Conservation (phyloP, 1,140 invertebrate species). For the Achatina immaculata region DNA sequence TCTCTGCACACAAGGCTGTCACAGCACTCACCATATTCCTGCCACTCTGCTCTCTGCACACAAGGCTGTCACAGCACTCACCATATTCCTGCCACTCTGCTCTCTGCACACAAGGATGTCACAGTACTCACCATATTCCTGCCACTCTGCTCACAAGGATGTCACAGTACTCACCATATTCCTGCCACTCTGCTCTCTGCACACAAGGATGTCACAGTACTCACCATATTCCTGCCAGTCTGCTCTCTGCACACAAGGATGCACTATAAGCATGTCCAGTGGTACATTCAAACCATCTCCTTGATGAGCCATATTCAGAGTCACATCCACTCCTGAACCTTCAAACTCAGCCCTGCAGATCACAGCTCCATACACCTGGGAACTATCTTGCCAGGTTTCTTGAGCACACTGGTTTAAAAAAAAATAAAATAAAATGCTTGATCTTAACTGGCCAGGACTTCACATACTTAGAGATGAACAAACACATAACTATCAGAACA, state of each 20-base stretch:
- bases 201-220: no score
- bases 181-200: no score
- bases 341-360: constrained; percentile 65
- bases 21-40: no score
- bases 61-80: no score
- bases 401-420: constrained; percentile 58
- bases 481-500: neutral
- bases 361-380: constrained; percentile 64
- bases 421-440: neutral
- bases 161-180: no score
- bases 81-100: no score
- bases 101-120: no score
- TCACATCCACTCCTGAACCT: constrained; percentile 57
- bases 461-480: neutral
- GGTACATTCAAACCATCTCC: constrained; percentile 51
- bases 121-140: no score
- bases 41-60: no score
- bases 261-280: constrained; percentile 59
- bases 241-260: constrained; percentile 67
- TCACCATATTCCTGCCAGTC: constrained; percentile 51
- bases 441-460: neutral
- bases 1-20: no score
- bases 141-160: no score
- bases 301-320: constrained; percentile 57
- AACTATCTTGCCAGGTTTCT: constrained; percentile 55